Evolutionary conservation across 2,113 vertebrate species (phyloP).

Genomic region (Aythya baeri): DNA sequence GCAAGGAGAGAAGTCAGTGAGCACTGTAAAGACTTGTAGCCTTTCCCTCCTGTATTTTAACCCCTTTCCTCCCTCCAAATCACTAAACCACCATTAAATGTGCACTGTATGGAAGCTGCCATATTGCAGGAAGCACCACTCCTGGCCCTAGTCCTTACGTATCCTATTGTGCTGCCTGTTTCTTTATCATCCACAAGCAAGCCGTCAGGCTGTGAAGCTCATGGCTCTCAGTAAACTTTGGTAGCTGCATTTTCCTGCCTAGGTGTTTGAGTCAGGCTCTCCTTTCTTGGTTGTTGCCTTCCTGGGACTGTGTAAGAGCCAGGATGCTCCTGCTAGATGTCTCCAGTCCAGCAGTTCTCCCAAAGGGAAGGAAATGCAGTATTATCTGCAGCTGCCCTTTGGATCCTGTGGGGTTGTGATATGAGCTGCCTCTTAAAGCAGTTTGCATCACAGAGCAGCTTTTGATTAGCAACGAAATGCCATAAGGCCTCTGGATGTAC

Average conservation of each 20-base stretch:
- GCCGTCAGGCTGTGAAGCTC: background rate
- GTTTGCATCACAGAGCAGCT: constrained; percentile 21
- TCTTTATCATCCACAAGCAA: background rate
- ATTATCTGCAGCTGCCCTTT: constrained; percentile 12
- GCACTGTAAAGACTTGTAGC: background rate
- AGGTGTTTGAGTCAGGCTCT: background rate
- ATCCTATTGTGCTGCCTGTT: background rate
- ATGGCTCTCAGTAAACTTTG: background rate
- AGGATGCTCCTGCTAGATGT: background rate
- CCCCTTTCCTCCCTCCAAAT: background rate
- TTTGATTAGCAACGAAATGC: constrained; percentile 65
- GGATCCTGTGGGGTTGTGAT: background rate
- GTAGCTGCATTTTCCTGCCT: background rate
- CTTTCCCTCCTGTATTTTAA: background rate
- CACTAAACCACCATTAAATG: background rate
- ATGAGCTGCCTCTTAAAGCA: constrained; percentile 30
- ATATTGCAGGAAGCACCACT: background rate
- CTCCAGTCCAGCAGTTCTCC: background rate
- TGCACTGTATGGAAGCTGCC: accelerated
- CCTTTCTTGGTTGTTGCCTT: background rate
- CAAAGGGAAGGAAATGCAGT: background rate
- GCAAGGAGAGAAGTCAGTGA: background rate
- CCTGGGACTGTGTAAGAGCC: background rate
- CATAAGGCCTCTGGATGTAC: constrained; percentile 39
- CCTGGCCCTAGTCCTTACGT: accelerated